Conservation (phyloP, 2,888 invertebrate species). For the Plagodis dolabraria region DNA sequence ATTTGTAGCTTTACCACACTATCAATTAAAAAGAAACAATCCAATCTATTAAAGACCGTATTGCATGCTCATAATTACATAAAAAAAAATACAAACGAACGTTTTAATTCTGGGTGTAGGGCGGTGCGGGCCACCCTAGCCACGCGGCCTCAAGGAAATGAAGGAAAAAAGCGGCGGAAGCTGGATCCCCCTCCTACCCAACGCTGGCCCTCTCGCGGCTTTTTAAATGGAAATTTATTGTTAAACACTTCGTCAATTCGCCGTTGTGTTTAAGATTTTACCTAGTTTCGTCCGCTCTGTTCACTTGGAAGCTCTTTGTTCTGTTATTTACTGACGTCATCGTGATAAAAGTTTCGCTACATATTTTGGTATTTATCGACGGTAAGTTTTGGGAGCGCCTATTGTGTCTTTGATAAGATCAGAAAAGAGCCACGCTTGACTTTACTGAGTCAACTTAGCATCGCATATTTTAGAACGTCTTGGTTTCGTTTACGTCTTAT, state of each 20-base stretch:
- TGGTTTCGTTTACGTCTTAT: constrained; percentile 16
- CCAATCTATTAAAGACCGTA: constrained; percentile 37
- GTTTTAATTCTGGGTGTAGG: constrained; percentile 72
- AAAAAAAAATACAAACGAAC: constrained; percentile 65
- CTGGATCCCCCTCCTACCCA: constrained; percentile 52
- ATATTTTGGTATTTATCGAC: not conserved
- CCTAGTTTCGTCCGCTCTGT: constrained; percentile 55
- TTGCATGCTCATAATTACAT: constrained; percentile 50
- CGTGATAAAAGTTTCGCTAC: constrained; percentile 22
- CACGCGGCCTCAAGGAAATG: constrained; percentile 81
- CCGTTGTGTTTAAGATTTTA: constrained; percentile 67
- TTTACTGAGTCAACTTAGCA: too few species aligned
- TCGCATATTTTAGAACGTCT: not conserved
- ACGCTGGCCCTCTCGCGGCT: constrained; percentile 68
- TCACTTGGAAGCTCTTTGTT: constrained; percentile 39
- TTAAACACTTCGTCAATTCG: constrained; percentile 82
- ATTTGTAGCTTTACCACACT: constrained; percentile 28
- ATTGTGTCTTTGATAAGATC: not conserved
- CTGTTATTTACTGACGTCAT: constrained; percentile 34
- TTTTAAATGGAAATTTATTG: constrained; percentile 85
- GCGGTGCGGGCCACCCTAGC: constrained; percentile 66
- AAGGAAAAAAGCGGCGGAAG: constrained; percentile 83
- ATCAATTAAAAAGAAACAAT: constrained; percentile 24
- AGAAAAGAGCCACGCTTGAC: not conserved
- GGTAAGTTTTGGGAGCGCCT: not conserved